Evolutionary conservation across 2,888 invertebrate species (phyloP), one percentile per base, ranked within the genome.

Genomic region (Acheta domesticus): DNA sequence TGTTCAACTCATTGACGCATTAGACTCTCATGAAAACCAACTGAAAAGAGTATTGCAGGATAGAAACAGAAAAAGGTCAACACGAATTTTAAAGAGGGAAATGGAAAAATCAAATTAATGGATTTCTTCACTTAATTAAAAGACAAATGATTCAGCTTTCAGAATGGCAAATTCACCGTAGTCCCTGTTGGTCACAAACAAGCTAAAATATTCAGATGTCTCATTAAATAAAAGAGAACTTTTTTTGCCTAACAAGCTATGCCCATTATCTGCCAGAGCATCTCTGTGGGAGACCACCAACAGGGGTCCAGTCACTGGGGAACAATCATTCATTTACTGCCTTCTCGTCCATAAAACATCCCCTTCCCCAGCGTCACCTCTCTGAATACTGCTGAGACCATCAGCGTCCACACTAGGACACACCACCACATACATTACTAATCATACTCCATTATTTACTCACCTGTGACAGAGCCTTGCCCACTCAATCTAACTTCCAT

Each of bases 271-370:
- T 19, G 62, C 16, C 14, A 62, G 14, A 62, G 62, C 62, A 62
- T n/a, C 62, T n/a, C 62, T 62, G 62, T 62, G 62, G n/a, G n/a
- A 62, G 62, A n/a, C 62, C 62, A 62, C 62, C 62, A 62, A 19
- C n/a, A 62, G 62, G 16, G n/a, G n/a, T 62, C 62, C 62, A 62
- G 14, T 62, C 62, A 62, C 62, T 19, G 62, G 62, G n/a, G n/a
- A 62, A 62, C 62, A 62, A 62, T 62, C 62, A 62, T 62, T 62
- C 62, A 62, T 62, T 62, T 62, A 62, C 62, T n/a, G n/a, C 62
- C n/a, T 62, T 62, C 62, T 62, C 62, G 16, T 62, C 14, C n/a
- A 62, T 62, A 62, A 62, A 62, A 62, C 62, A 62, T 62, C n/a
- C n/a, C 62, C 62, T 62, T 62, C 62, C 62, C 62, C 62, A 62